Conservation (phyloP, 2,888 invertebrate genomes). For the Hypsopygia costalis region DNA sequence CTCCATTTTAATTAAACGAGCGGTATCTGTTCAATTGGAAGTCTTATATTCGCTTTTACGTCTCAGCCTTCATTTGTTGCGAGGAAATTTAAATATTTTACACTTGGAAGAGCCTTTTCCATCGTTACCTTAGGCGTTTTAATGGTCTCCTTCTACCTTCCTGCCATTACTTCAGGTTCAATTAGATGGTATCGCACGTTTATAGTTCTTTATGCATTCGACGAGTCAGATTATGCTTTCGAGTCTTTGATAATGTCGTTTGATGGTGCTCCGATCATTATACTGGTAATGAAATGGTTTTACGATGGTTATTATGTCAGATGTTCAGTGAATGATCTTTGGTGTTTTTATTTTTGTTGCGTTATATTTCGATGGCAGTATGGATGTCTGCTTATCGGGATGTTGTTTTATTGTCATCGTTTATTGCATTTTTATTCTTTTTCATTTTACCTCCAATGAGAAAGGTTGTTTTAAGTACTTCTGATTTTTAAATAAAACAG, state of each 20-base stretch:
- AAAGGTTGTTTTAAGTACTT: too few species aligned
- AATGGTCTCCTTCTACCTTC: slow-evolving; percentile 43
- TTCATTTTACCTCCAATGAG: too few species aligned
- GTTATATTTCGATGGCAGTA: too few species aligned
- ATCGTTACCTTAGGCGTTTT: slow-evolving; percentile 68
- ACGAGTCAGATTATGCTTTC: slow-evolving; percentile 66
- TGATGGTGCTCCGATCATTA: slow-evolving; percentile 71
- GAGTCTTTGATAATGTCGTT: slow-evolving; percentile 67
- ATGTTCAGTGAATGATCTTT: slow-evolving; percentile 40
- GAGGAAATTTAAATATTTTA: slow-evolving; percentile 70
- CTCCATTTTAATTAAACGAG: slow-evolving; percentile 56
- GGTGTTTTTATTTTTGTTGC: slow-evolving; percentile 1
- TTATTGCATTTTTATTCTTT: too few species aligned
- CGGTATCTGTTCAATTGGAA: slow-evolving; percentile 29
- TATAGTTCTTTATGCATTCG: slow-evolving; percentile 78
- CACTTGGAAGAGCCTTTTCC: slow-evolving; percentile 53
- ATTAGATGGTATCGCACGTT: slow-evolving; percentile 78
- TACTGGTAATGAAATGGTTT: slow-evolving; percentile 70
- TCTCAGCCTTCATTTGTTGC: slow-evolving; percentile 50
- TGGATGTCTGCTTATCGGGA: too few species aligned
- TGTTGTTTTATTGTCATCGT: too few species aligned
- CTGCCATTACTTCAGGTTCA: slow-evolving; percentile 63
- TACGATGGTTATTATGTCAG: slow-evolving; percentile 46
- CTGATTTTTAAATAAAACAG: too few species aligned
- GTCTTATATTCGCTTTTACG: slow-evolving; percentile 30